phyloP scores from a whole-genome alignment of 2,797 vertebrate species.

The Melanotaenia nigrans region DNA sequence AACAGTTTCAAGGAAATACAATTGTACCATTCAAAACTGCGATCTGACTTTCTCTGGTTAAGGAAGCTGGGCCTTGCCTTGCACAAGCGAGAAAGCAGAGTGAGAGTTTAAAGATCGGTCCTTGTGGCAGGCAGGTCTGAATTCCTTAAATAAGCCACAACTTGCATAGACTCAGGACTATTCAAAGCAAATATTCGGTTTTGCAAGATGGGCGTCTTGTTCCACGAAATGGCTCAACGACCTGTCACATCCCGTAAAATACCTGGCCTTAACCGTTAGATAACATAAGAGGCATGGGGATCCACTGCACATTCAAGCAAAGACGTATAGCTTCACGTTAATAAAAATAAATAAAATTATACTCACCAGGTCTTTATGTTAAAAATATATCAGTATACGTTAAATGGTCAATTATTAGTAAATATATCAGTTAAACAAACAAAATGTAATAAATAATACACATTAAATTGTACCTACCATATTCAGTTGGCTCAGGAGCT shows the following conservation, averaged over 20 bases:
- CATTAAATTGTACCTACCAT: conserved; percentile 77
- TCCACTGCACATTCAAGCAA: neutral
- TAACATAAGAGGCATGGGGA: neutral
- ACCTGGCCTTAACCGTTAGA: conserved; percentile 60
- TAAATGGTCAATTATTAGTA: neutral
- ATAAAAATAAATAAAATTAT: neutral
- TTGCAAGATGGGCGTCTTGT: conserved; percentile 76
- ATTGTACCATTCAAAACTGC: neutral
- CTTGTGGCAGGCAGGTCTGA: conserved; percentile 61
- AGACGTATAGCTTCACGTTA: neutral
- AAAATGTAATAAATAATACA: neutral
- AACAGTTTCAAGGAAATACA: neutral
- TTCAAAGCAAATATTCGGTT: conserved; percentile 62
- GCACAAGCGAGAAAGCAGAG: conserved; percentile 22
- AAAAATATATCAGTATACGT: neutral
- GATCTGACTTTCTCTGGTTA: neutral
- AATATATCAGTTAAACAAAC: conserved; percentile 1
- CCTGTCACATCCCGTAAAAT: conserved; percentile 58
- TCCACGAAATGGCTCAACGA: conserved; percentile 59
- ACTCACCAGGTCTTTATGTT: conserved; percentile 11
- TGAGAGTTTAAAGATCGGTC: conserved; percentile 37
- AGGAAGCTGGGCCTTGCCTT: conserved; percentile 23
- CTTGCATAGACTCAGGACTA: conserved; percentile 71
- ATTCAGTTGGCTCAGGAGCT: conserved; percentile 51
- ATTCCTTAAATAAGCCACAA: conserved; percentile 85